Conservation (phyloP, 1,140 invertebrate species). For the Drosophila pallidifrons region DNA sequence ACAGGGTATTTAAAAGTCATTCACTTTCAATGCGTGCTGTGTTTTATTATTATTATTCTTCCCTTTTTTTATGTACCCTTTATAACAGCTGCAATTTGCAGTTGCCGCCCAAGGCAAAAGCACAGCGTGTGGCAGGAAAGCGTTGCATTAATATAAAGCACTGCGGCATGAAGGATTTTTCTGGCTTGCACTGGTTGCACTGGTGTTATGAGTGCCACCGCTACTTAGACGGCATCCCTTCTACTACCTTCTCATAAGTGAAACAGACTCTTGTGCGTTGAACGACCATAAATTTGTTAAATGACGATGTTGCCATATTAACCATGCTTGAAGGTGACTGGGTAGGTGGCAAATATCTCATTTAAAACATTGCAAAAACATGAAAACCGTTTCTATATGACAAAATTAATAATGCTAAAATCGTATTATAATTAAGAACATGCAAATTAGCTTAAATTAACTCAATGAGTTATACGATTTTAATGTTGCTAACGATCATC, state of each 20-base stretch:
- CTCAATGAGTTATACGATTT: background rate
- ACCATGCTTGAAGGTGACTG: conserved; percentile 35
- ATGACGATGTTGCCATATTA: conserved; percentile 30
- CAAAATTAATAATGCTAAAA: background rate
- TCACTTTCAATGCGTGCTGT: background rate
- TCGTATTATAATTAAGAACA: background rate
- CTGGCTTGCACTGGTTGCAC: conserved; percentile 42
- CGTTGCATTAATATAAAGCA: conserved; percentile 73
- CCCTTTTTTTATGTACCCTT: conserved; percentile 42
- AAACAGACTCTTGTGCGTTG: conserved; percentile 9
- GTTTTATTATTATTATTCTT: conserved; percentile 50
- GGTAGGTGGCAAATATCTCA: conserved; percentile 34
- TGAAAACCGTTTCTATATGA: background rate
- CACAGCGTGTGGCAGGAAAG: conserved; percentile 47
- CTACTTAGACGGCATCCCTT: conserved; percentile 36
- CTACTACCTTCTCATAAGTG: background rate
- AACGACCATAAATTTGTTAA: conserved; percentile 24
- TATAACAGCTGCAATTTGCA: conserved; percentile 80
- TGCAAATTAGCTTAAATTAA: background rate
- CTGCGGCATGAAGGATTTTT: conserved; percentile 76
- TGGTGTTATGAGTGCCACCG: conserved; percentile 35
- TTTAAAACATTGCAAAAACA: background rate
- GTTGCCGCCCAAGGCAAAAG: conserved; percentile 58
- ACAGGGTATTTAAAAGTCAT: conserved; percentile 1
- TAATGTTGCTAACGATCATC: no score